phyloP scores from a whole-genome alignment of 2,113 vertebrate species.

The Amazona guildingii region DNA sequence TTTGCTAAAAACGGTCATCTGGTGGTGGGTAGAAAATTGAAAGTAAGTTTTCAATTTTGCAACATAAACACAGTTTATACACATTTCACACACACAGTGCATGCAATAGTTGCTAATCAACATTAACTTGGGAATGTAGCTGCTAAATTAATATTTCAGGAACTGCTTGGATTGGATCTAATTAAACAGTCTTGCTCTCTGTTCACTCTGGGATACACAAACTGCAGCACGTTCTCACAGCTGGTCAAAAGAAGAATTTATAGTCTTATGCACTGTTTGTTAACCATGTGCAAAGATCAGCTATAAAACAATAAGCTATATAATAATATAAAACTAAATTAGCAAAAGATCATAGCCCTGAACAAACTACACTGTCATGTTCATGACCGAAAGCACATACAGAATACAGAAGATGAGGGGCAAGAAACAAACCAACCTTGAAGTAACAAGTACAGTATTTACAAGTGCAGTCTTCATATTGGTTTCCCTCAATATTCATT shows the following conservation, averaged over 20 bases:
- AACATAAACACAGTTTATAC: neutral
- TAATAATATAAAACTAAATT: neutral
- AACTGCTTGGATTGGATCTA: constrained; percentile 21
- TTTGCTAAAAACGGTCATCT: constrained; percentile 44
- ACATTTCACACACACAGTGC: neutral
- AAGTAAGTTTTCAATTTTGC: constrained; percentile 19
- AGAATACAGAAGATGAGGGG: neutral
- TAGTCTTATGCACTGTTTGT: constrained; percentile 46
- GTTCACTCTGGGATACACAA: constrained; percentile 7
- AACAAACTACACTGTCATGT: neutral
- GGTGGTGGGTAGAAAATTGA: constrained; percentile 23
- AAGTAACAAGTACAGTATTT: neutral
- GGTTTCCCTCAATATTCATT: neutral
- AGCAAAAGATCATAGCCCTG: neutral
- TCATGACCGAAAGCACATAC: neutral
- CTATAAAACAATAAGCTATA: constrained; percentile 4
- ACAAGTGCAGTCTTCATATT: neutral
- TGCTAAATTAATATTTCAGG: constrained; percentile 54
- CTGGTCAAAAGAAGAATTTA: constrained; percentile 22
- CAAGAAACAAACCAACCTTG: neutral
- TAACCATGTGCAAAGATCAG: constrained; percentile 56
- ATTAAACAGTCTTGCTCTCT: constrained; percentile 31
- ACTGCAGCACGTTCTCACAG: constrained; percentile 13
- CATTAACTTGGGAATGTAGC: constrained; percentile 42
- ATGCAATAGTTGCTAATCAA: constrained; percentile 39